A percentile compares a stretch with the other conserved stretches of the same genome.
Evolutionary conservation across 2,113 vertebrate species (phyloP).

Genomic region (Collichthys lucidus): DNA sequence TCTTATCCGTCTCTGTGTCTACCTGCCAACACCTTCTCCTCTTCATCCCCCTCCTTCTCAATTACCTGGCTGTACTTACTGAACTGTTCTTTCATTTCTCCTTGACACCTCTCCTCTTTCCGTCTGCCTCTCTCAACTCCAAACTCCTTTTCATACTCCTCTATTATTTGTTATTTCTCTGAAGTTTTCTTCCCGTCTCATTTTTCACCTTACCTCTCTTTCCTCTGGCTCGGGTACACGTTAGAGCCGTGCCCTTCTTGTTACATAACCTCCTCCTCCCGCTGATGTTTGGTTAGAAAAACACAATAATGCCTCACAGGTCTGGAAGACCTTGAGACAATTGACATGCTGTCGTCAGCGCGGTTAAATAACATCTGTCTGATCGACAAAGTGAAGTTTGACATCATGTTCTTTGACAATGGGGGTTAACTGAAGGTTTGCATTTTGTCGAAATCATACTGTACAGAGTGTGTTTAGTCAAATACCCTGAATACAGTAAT

Average conservation of each 20-base stretch:
- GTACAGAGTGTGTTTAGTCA: background rate
- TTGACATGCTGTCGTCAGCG: background rate
- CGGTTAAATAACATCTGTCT: constrained; percentile 24
- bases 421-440: background rate
- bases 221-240: background rate
- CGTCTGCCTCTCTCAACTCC: background rate
- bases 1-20: background rate
- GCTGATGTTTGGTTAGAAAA: constrained; percentile 15
- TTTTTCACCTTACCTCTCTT: constrained; percentile 2
- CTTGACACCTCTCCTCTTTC: background rate
- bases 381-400: background rate
- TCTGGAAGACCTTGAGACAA: background rate
- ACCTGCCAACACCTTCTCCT: background rate
- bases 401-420: background rate
- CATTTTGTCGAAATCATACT: background rate
- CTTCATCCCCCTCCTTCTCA: background rate
- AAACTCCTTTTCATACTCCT: background rate
- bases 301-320: background rate
- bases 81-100: background rate
- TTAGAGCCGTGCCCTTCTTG: background rate
- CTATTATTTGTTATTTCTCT: background rate
- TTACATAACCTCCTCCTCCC: constrained; percentile 26
- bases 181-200: background rate
- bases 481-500: background rate
- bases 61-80: background rate